phyloP scores from a whole-genome alignment of 2,888 invertebrate genomes.

The Ectobius pallidus region DNA sequence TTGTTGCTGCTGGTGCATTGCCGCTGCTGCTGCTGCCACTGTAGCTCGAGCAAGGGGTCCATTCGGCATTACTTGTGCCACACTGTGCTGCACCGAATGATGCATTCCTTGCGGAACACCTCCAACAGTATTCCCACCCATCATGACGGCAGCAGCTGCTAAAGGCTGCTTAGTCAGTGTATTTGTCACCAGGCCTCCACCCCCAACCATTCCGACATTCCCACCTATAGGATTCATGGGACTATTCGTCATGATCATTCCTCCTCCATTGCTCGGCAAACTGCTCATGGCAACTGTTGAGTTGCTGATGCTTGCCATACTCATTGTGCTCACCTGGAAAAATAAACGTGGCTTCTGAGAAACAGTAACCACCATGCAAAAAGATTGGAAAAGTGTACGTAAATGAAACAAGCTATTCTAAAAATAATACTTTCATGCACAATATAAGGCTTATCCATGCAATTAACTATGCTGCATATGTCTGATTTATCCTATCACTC shows the following conservation, averaged over 20 bases:
- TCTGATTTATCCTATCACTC: no score
- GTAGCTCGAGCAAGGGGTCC: conserved; percentile 69
- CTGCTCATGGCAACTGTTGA: conserved; percentile 31
- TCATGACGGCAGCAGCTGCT: conserved; percentile 51
- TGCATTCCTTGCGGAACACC: conserved; percentile 19
- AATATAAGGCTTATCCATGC: no score
- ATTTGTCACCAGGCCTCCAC: conserved; percentile 70
- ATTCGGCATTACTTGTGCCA: conserved; percentile 69
- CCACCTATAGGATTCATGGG: conserved; percentile 63
- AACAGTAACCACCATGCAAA: no score
- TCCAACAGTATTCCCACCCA: conserved; percentile 41
- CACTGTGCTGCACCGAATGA: conserved; percentile 47
- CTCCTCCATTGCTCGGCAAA: conserved; percentile 58
- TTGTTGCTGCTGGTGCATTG: conserved; percentile 54
- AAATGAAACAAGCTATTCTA: no score
- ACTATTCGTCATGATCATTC: conserved; percentile 84
- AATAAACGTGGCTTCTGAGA: not conserved
- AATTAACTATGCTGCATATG: no score
- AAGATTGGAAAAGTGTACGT: no score
- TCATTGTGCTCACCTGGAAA: conserved; percentile 19
- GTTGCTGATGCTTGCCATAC: conserved; percentile 32
- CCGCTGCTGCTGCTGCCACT: conserved; percentile 41
- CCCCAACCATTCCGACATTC: conserved; percentile 65
- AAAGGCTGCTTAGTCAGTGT: conserved; percentile 76
- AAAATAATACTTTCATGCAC: no score